Percentiles rank a stretch among this genome's conserved stretches.
These are phyloP conservation scores for Capromys pilorides DNA, from an alignment of 2,797 vertebrate species.

Conservation along the genomic window DNA sequence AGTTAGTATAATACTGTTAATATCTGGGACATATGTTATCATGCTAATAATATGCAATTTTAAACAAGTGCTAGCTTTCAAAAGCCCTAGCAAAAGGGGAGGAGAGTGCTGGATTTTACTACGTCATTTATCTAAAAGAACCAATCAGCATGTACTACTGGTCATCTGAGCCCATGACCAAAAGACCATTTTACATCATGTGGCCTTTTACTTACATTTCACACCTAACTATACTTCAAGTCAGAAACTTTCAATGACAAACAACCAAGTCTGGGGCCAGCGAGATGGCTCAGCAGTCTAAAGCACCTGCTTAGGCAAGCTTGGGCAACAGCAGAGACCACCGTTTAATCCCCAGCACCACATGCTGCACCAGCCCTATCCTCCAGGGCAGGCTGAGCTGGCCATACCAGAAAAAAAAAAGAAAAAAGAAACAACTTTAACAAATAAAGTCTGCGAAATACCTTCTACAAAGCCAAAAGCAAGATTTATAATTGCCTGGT, in stretches of 20 bases:
- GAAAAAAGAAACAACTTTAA: neutral
- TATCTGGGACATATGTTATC: neutral
- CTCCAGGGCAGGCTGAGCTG: no score
- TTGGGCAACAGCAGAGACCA: no score
- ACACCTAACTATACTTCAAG: neutral
- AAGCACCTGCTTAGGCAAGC: no score
- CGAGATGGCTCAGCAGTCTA: no score
- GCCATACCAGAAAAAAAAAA: no score
- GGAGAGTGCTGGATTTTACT: neutral
- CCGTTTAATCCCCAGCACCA: no score
- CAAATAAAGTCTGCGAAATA: neutral
- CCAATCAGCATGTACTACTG: neutral
- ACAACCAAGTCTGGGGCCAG: neutral
- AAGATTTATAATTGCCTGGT: neutral
- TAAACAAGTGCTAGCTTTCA: neutral
- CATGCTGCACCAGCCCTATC: no score
- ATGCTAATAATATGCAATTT: neutral
- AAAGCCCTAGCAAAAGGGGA: neutral
- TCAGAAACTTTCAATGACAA: neutral
- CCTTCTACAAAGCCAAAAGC: neutral
- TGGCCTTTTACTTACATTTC: neutral
- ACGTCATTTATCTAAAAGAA: neutral
- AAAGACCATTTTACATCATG: neutral
- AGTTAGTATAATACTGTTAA: neutral
- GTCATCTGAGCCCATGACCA: neutral